Percentiles rank a stretch among this genome's conserved stretches.
These are phyloP conservation scores for Rhinoraja longicauda DNA, from an alignment of 2,797 vertebrate species.

Conservation along the genomic window DNA sequence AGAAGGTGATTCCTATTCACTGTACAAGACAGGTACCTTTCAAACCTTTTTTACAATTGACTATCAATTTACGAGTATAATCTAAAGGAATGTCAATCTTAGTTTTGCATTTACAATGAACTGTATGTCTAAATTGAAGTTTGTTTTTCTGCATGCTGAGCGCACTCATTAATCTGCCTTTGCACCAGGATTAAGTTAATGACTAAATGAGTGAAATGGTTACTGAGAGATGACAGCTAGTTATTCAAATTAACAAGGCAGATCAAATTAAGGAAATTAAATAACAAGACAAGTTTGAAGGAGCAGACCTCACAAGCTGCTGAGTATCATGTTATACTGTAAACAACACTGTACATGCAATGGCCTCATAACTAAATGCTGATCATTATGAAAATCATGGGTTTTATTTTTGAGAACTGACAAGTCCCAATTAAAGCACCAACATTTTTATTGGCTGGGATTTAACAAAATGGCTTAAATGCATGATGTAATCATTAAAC, in stretches of 20 bases:
- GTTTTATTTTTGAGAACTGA: slow-evolving; percentile 18
- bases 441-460: neutral
- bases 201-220: neutral
- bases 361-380: neutral
- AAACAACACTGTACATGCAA: neutral
- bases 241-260: neutral
- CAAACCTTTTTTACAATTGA: neutral
- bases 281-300: neutral
- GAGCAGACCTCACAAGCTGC: neutral
- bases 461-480: neutral
- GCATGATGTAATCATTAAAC: neutral
- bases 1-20: neutral
- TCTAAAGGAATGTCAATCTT: neutral
- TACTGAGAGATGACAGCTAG: neutral
- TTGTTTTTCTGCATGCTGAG: neutral
- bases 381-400: neutral
- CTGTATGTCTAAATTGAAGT: neutral
- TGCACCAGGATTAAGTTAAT: neutral
- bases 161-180: neutral
- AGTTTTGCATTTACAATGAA: neutral
- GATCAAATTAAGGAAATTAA: slow-evolving; percentile 27
- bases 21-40: neutral
- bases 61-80: neutral
- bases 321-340: neutral
- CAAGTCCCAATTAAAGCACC: neutral